Evolutionary conservation across 2,888 invertebrate genomes (phyloP), one percentile per base, ranked within the genome.

Genomic region (Nysson spinosus): DNA sequence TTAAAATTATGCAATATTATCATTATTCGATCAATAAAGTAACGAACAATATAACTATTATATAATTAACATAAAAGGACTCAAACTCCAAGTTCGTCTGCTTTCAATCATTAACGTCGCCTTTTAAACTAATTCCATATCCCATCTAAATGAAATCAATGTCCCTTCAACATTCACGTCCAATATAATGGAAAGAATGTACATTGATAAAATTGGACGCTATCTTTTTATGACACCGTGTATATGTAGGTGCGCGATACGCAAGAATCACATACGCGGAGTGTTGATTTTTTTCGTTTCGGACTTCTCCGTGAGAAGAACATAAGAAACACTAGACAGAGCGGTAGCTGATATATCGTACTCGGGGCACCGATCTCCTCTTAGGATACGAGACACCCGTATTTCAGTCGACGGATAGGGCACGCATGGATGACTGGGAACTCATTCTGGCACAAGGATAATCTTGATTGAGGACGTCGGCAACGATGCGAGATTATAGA

Each of bases 351-450:
- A 80, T 80, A 75, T 76, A 78, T 79, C 79, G 72, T 62, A n/a
- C n/a, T 51, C 47, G 40, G 66, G 68, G 62, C 60, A 64, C 64
- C 50, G 69, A 73, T 71, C 64, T 60, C 66, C 46, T 58, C 12
- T 12, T 12, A 22, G 44, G 70, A 61, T 74, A 75, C 54, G 55
- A 52, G 64, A 70, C 52, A 64, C 75, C 50, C 40, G 44, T 68
- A 57, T 51, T 60, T 69, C 57, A 60, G 58, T 16, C 24, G 51
- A 64, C 34, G 55, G 62, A 77, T 71, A 71, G 55, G 50, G 49
- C 63, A 79, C 72, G 80, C 80, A 80, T 80, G 80, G 75, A 75
- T 78, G 79, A 75, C 64, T 77, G 78, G 49, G 78, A 77, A 75
- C 71, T 73, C 68, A 54, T 75, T 61, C 61, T 43, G 32, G 19